These are phyloP conservation scores for Decapterus maruadsi DNA, from an alignment of 2,797 vertebrate genomes.

Conservation along the genomic window DNA sequence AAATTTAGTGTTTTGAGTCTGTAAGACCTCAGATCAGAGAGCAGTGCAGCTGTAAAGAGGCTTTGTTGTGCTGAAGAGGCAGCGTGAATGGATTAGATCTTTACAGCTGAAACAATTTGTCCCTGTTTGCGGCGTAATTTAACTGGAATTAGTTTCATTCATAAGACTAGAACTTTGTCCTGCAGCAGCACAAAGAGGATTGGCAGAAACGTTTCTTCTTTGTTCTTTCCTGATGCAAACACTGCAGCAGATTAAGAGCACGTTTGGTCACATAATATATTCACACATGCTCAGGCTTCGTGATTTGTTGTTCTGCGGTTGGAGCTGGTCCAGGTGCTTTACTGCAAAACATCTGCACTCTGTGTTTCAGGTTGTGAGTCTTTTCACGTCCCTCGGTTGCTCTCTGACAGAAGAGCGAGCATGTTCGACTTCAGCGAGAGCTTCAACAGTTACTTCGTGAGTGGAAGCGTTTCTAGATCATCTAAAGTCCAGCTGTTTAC, in stretches of 20 bases:
- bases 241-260: background rate
- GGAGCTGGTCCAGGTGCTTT: constrained; percentile 4
- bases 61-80: constrained; percentile 21
- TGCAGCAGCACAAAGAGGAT: background rate
- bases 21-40: constrained; percentile 24
- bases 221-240: background rate
- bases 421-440: constrained; percentile 89
- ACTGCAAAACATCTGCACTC: too few species aligned
- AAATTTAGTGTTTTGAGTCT: background rate
- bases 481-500: background rate
- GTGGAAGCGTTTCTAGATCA: constrained; percentile 43
- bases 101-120: constrained; percentile 23
- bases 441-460: constrained; percentile 94
- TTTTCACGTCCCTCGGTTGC: constrained; percentile 86
- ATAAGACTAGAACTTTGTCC: constrained; percentile 39
- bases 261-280: background rate
- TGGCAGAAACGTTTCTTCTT: background rate
- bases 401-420: constrained; percentile 88
- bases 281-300: background rate
- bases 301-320: background rate
- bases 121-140: constrained; percentile 32
- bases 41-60: constrained; percentile 3
- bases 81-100: constrained; percentile 23
- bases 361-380: constrained; percentile 80
- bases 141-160: constrained; percentile 19